Evolutionary conservation across 2,797 vertebrate genomes (phyloP).

Genomic region (Pogoniulus pusillus): DNA sequence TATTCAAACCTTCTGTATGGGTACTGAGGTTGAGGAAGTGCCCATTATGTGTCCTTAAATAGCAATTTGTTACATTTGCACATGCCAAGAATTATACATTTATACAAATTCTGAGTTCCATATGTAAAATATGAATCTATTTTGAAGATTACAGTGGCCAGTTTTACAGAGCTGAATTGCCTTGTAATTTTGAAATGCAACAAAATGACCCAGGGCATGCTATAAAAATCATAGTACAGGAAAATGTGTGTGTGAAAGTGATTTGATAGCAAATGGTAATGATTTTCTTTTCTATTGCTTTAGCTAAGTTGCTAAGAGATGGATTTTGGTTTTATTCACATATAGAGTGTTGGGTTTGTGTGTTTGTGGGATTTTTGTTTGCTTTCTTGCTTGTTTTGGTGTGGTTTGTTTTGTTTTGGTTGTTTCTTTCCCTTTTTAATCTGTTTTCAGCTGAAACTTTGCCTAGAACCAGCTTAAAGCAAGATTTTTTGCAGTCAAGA

Average conservation of each 20-base stretch:
- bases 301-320: not conserved
- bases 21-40: not conserved
- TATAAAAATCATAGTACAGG: constrained; percentile 50
- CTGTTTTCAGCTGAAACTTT: constrained; percentile 26
- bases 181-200: constrained; percentile 53
- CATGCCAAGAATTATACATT: not conserved
- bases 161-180: constrained; percentile 16
- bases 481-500: constrained; percentile 26
- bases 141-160: not conserved
- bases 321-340: constrained; percentile 34
- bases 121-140: constrained; percentile 51
- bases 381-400: too few relatives aligned
- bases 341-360: not conserved
- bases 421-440: not conserved
- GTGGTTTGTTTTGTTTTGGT: too few relatives aligned
- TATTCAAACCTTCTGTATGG: not conserved
- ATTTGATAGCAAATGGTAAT: constrained; percentile 30
- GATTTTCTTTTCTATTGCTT: constrained; percentile 5
- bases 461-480: constrained; percentile 37
- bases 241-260: not conserved
- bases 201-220: constrained; percentile 29
- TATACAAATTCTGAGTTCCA: constrained; percentile 11
- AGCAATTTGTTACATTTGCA: constrained; percentile 35
- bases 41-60: constrained; percentile 16
- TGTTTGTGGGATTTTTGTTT: too few relatives aligned